Evolutionary conservation across 1,140 invertebrate species (phyloP), one percentile per base, ranked within the genome.

Genomic region (Bilobella aurantiaca): DNA sequence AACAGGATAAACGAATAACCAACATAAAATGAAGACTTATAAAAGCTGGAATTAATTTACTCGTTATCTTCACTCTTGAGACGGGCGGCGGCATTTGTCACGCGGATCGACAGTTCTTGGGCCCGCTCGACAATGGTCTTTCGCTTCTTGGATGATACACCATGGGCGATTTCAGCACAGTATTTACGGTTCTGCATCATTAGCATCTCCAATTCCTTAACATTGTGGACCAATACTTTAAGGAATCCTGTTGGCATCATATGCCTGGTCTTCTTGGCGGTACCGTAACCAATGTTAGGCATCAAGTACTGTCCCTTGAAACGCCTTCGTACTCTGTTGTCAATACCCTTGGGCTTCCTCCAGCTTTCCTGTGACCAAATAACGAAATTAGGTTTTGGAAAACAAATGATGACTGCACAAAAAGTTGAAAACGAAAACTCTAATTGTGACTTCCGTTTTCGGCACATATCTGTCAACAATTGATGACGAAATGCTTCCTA

Each of bases 241-340:
- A 88, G 86, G 84, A 98, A 99, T 64, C 95, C 95, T 80, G 93
- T 97, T 47, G 95, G 96, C 46, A 98, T 85, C 86, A 98, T 91
- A 78, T 98, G 93, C 78, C 87, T 87, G 42, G 93, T 96, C 74
- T 88, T 90, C 76, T 91, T 90, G 76, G 89, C 90, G 70, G 92
- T 93, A 75, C 97, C 96, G 79, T 98, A 99, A 87, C 96, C 97
- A 81, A 99, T 97, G 76, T 89, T 96, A 49, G 97, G 97, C 96
- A 99, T 99, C 79, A 93, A 81, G 76, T 90, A 95, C 77, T 98
- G 93, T 28, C 97, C 97, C 87, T 98, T 99, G 82, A 99, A 99
- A 71, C 94, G 85, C 76, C 96, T 88, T 72, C 97, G 86, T 12
- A 99, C 96, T 82, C 96, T 87, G 86, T 99, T 99, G 81, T 99